These are phyloP conservation scores for Xiphorhynchus elegans DNA, from an alignment of 2,113 vertebrate genomes.

Conservation along the genomic window DNA sequence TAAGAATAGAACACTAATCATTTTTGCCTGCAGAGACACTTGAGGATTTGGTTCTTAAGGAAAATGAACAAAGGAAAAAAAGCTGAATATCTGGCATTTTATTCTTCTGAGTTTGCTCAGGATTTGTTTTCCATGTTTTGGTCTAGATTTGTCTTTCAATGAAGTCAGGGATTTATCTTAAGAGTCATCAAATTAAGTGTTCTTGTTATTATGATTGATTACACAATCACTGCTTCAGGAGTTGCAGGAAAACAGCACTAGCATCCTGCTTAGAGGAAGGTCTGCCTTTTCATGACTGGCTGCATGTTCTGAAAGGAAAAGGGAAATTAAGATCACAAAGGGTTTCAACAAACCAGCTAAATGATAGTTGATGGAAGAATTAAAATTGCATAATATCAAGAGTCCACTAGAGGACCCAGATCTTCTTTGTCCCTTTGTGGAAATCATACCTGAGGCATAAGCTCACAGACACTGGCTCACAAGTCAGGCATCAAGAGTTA, in stretches of 20 bases:
- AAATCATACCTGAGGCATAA: neutral
- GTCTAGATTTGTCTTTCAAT: neutral
- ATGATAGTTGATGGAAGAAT: neutral
- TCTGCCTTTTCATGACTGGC: neutral
- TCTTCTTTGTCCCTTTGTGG: neutral
- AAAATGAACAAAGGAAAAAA: slow-evolving; percentile 63
- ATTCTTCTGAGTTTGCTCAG: slow-evolving; percentile 42
- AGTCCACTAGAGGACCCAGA: neutral
- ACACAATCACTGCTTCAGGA: neutral
- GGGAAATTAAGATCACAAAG: neutral
- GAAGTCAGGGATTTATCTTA: neutral
- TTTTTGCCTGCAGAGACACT: slow-evolving; percentile 66
- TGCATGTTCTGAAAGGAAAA: neutral
- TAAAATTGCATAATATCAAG: neutral
- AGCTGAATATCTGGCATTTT: slow-evolving; percentile 31
- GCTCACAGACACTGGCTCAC: neutral
- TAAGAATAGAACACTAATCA: slow-evolving; percentile 70
- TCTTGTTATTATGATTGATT: neutral
- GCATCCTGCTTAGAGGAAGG: neutral
- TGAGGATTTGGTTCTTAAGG: slow-evolving; percentile 54
- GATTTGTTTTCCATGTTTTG: slow-evolving; percentile 55
- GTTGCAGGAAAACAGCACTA: neutral
- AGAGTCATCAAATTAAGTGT: neutral
- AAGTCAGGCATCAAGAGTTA: neutral
- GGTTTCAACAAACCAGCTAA: neutral